These are phyloP conservation scores for Holocentrus rufus DNA, from an alignment of 2,797 vertebrate species.

Conservation along the genomic window DNA sequence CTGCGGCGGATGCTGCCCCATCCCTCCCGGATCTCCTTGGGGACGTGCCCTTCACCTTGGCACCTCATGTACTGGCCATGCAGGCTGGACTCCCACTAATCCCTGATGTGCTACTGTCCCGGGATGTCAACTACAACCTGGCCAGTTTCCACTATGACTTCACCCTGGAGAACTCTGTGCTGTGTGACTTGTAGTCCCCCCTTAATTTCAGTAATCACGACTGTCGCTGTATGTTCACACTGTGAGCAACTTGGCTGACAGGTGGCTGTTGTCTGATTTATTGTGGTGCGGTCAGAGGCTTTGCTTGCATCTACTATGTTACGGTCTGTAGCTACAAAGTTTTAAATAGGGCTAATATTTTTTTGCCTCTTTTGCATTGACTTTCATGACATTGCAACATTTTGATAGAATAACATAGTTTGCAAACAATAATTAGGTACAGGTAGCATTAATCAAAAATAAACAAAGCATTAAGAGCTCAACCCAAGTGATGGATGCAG, in stretches of 20 bases:
- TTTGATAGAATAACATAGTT: too few relatives aligned
- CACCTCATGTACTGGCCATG: conserved; percentile 89
- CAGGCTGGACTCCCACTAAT: conserved; percentile 81
- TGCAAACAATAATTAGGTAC: too few relatives aligned
- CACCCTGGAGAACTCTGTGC: conserved; percentile 95
- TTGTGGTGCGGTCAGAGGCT: not conserved
- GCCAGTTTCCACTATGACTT: conserved; percentile 94
- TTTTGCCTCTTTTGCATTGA: too few relatives aligned
- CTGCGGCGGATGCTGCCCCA: conserved; percentile 71
- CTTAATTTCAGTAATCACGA: not conserved
- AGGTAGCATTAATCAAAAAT: too few relatives aligned
- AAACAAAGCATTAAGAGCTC: too few relatives aligned
- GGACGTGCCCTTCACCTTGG: conserved; percentile 93
- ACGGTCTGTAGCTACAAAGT: too few relatives aligned
- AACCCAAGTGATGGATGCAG: too few relatives aligned
- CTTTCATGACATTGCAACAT: too few relatives aligned
- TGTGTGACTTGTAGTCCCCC: conserved; percentile 81
- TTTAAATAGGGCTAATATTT: too few relatives aligned
- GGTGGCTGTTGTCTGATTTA: not conserved
- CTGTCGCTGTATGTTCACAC: not conserved
- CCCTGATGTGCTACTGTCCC: conserved; percentile 84
- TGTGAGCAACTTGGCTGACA: not conserved
- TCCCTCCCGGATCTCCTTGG: conserved; percentile 87
- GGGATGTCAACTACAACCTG: conserved; percentile 86
- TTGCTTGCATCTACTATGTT: too few relatives aligned